Conservation (phyloP, 2,888 invertebrate species). For the Zhuqinia jingwanae region DNA sequence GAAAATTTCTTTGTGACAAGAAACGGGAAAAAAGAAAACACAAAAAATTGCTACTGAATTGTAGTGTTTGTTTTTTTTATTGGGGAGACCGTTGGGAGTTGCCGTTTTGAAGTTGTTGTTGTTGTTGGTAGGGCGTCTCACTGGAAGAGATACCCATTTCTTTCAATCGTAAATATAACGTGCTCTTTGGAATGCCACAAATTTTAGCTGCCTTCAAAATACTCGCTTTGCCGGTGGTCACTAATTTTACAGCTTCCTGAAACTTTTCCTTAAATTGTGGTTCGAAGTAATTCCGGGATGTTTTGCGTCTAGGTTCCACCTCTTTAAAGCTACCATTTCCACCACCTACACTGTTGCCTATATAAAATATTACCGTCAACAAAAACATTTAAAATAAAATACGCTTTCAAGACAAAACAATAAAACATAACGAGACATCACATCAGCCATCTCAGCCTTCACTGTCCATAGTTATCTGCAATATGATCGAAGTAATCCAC, state of each 20-base stretch:
- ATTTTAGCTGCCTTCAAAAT: constrained; percentile 76
- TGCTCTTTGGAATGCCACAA: constrained; percentile 78
- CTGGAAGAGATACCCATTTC: constrained; percentile 77
- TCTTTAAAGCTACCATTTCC: constrained; percentile 68
- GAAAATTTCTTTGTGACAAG: background rate
- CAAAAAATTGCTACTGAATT: constrained; percentile 58
- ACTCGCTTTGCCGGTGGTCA: constrained; percentile 74
- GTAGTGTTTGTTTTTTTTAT: constrained; percentile 48
- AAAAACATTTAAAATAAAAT: constrained; percentile 43
- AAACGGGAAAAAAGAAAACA: constrained; percentile 32
- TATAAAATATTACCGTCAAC: constrained; percentile 42
- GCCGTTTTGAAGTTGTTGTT: constrained; percentile 73
- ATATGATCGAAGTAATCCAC: no score
- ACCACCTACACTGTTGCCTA: constrained; percentile 73
- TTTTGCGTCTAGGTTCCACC: constrained; percentile 71
- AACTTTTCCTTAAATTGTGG: constrained; percentile 75
- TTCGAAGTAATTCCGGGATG: constrained; percentile 74
- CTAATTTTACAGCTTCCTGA: constrained; percentile 76
- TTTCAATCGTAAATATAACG: constrained; percentile 77
- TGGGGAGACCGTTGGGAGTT: constrained; percentile 73
- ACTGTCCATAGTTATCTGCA: background rate
- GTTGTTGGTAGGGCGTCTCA: constrained; percentile 73
- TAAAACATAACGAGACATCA: background rate
- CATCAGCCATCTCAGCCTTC: constrained; percentile 72
- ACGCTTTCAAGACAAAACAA: background rate